phyloP scores from a whole-genome alignment of 64 coral and sea anemone species.

The Actinia tenebrosa region DNA sequence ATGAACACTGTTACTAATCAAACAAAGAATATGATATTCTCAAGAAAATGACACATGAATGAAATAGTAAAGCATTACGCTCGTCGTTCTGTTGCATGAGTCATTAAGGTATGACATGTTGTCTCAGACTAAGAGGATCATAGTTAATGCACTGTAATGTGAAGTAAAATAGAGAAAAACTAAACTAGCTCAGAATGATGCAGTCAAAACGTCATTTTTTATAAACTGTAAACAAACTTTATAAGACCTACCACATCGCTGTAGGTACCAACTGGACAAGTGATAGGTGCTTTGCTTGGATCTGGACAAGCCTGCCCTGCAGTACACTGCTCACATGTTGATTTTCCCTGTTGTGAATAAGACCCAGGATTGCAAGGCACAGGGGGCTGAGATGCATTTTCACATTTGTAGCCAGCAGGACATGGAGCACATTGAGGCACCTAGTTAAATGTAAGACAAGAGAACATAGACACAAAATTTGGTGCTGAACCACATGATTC shows the following conservation, averaged over 20 bases:
- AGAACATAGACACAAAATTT: neutral
- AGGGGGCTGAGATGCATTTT: conserved; percentile 73
- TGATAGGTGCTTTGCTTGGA: conserved; percentile 64
- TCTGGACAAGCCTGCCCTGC: conserved; percentile 78
- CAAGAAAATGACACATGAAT: too few relatives aligned
- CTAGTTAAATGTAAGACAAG: conserved; percentile 12
- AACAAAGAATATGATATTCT: too few relatives aligned
- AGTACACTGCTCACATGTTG: conserved; percentile 58
- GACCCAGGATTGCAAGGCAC: conserved; percentile 71
- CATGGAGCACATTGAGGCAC: conserved; percentile 81
- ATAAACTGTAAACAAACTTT: neutral
- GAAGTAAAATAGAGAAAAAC: neutral
- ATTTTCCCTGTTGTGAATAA: conserved; percentile 53
- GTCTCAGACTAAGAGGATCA: too few relatives aligned
- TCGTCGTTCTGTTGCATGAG: too few relatives aligned
- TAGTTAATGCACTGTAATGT: too few relatives aligned
- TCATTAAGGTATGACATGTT: too few relatives aligned
- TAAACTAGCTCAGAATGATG: too few relatives aligned
- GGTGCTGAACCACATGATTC: neutral
- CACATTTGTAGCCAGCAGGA: conserved; percentile 90
- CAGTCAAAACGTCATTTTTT: too few relatives aligned
- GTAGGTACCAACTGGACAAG: conserved; percentile 77
- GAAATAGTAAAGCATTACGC: too few relatives aligned
- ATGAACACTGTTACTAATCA: too few relatives aligned
- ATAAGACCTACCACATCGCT: conserved; percentile 13